Evolutionary conservation across 2,888 invertebrate species (phyloP).

Genomic region (Eudemis profundana): DNA sequence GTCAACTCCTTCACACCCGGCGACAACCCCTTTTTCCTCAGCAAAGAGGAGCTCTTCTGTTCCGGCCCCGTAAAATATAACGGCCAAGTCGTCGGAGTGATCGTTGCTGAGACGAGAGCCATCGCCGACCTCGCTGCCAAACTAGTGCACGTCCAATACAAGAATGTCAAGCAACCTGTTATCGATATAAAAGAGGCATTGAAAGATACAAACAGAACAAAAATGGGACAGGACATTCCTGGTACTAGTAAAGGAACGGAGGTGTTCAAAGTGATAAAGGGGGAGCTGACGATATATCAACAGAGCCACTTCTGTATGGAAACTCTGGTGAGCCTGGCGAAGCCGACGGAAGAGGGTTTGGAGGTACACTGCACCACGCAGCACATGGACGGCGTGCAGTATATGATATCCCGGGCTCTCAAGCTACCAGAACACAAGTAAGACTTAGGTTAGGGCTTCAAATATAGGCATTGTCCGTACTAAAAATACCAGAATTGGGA

Average conservation of each 20-base stretch:
- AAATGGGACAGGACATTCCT: constrained; percentile 45
- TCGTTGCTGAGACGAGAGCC: constrained; percentile 84
- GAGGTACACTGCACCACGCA: constrained; percentile 87
- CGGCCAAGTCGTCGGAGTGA: constrained; percentile 66
- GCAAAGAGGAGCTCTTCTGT: constrained; percentile 70
- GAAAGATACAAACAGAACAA: constrained; percentile 52
- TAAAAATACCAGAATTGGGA: too few species aligned
- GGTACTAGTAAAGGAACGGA: constrained; percentile 66
- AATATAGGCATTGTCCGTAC: too few species aligned
- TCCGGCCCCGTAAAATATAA: constrained; percentile 59
- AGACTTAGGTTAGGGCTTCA: constrained; percentile 22
- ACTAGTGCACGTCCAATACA: constrained; percentile 83
- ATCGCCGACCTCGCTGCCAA: constrained; percentile 84
- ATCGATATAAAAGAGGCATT: constrained; percentile 57
- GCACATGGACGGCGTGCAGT: constrained; percentile 85
- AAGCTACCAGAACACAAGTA: constrained; percentile 86
- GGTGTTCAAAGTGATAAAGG: constrained; percentile 72
- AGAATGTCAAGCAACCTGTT: constrained; percentile 63
- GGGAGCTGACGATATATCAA: constrained; percentile 78
- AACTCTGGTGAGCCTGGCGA: constrained; percentile 85
- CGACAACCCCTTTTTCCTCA: constrained; percentile 47
- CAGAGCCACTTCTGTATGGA: constrained; percentile 92
- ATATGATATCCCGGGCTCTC: constrained; percentile 81
- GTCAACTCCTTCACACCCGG: constrained; percentile 83
- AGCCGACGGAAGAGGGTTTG: constrained; percentile 89